These are phyloP conservation scores for Danio rerio DNA, from an alignment of 2,113 vertebrate genomes.

Conservation along the genomic window DNA sequence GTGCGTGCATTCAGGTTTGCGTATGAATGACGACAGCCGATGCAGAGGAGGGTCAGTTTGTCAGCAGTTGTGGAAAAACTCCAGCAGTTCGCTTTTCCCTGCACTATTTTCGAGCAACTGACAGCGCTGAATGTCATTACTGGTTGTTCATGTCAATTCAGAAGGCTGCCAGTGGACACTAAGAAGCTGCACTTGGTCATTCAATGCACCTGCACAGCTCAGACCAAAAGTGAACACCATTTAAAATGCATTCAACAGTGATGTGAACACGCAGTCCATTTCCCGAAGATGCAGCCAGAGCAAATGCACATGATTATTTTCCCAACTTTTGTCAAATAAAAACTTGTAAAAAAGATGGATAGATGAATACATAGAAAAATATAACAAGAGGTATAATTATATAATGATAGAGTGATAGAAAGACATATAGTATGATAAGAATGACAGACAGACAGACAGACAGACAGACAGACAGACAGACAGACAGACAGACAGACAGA, in stretches of 20 bases:
- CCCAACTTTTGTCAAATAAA: no score
- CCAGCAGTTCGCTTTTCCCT: not conserved
- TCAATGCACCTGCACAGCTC: not conserved
- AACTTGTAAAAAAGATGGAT: no score
- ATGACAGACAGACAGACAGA: no score
- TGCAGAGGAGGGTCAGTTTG: conserved; percentile 20
- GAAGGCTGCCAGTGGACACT: not conserved
- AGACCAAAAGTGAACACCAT: not conserved
- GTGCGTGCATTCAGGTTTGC: conserved; percentile 9
- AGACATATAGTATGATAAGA: no score
- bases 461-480: no score
- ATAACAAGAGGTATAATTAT: no score
- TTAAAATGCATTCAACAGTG: not conserved
- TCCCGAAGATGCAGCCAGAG: not conserved
- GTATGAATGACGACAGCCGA: not conserved
- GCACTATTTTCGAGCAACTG: not conserved
- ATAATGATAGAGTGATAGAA: no score
- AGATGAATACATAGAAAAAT: no score
- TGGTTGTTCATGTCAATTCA: not conserved
- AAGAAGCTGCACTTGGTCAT: not conserved
- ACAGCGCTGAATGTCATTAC: not conserved
- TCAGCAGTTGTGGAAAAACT: conserved; percentile 32
- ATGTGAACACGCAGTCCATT: no score
- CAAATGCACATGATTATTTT: not conserved
- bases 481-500: no score